Evolutionary conservation across 2,888 invertebrate species (phyloP), one percentile per base, ranked within the genome.

Genomic region (Phyllotreta cruciferae): DNA sequence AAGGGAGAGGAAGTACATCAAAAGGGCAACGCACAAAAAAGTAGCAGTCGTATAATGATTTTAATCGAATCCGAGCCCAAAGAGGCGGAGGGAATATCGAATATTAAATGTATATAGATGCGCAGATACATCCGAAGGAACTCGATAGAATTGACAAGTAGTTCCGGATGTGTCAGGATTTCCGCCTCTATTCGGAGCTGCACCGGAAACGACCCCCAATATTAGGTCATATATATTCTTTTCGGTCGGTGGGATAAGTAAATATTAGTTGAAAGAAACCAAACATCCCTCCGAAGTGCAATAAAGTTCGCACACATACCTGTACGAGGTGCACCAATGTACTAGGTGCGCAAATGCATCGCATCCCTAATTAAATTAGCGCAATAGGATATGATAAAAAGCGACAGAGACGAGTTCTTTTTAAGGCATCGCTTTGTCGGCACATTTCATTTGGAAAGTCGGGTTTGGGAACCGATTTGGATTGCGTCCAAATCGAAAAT

Each of bases 101-200:
- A 57, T 52, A 60, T 60, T 44, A 52, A 42, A 58, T 60, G 53
- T 52, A 60, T 24, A 60, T 36, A 44, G 14, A 41, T 11, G 47
- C 44, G 37, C 44, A 14, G 52, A 60, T 44, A 42, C 35, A 39
- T 42, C 44, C 52, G 13, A 64, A 62, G 58, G 61, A 61, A 47
- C 53, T 52, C 60, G 50, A 63, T 63, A 67, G 71, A 74, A 75
- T 72, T 74, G 73, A 70, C 71, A 74, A 74, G 74, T 74, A 74
- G 71, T 73, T 74, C 73, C 73, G 70, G 73, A 72, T 69, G 70
- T 71, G 71, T 62, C 37, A 67, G 70, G 73, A 71, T 74, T 73
- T 75, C 74, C 74, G 73, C 74, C 67, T 61, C 66, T 55, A 45
- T 35, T 9, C 24, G 11, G 13, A 44, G 47, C 60, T 10, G 53